Base-by-base conservation (phyloP, 2,888 invertebrate genomes). In the Drosophila robusta region DNA sequence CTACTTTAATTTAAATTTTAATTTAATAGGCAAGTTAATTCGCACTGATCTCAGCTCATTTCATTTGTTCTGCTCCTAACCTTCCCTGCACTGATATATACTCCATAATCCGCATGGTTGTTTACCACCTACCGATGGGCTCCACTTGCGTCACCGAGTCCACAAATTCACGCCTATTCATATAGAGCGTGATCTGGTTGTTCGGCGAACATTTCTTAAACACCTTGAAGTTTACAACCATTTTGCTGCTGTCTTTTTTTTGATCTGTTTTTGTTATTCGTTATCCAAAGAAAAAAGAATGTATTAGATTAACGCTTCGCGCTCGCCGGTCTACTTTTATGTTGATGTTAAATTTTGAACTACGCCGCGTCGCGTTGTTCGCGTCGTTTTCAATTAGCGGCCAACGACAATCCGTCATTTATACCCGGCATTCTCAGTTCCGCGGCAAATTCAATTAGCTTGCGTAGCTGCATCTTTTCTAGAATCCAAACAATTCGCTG, bases 221-320 rank as follows among this genome's bases (percentile, higher is more conserved):
- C 90, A 98, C 97, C 93, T 96, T 96, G 92, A 97, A 97, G 91
- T 97, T 97, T 89, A 95, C 96, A 91, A 97, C 97, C 98, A 97
- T 97, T 70, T 9, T 29, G 29, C 29, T 90, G 84, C 32, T 22
- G 45, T 11, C 9, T 9, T 22, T 6, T 3, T 52, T 72, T 32
- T n/a, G n/a, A n/a, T n/a, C 18, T 18, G 2, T 36, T 26, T 14
- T 18, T 2, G 7, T 22, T 2, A 12, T 8, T 16, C 42, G 24
- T 18, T 44, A 41, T 42, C 42, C 26, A 50, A 47, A 36, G 11
- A 11, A 16, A 47, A 47, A 36, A 12, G 16, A 24, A 55, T 29
- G 8, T 29, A 9, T 29, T 70, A 51, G 67, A 38, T 49, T 62
- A 29, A 9, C 77, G 70, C 18, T 2, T 18, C 18, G 18, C 80